Evolutionary conservation across 2,113 vertebrate species (phyloP), one percentile per base, ranked within the genome.

Genomic region (Corythoichthys intestinalis): DNA sequence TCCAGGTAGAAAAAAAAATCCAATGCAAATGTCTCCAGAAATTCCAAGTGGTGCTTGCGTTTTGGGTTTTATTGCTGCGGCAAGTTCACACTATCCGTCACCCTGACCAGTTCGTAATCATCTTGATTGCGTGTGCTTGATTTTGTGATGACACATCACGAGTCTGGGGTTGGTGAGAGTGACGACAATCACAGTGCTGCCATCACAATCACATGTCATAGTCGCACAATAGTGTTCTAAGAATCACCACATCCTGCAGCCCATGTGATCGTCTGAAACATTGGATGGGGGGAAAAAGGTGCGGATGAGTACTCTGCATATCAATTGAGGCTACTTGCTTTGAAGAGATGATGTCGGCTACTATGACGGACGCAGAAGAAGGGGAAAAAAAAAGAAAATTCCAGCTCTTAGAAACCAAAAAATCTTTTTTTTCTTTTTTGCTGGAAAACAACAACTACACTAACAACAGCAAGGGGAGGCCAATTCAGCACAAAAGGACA

Each of bases 151-250:
- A 90, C 84, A 88, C 87, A 90, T 91, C 83, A 90, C 87, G 88
- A 90, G 90, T 92, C 85, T 86, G 87, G 89, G 89, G 89, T 91
- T 88, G 80, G 81, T 84, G 86, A 81, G 81, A 80, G 80, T 83
- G 75, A 85, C 9, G 88, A 87, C 84, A 69, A 82, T 93, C 91
- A 92, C 92, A 93, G 90, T 92, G 91, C 87, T 91, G 80, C 77
- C 87, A 88, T 83, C 59, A 54, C 70, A 10, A 66, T 69, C 46
- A 61, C 62, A 50, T 20, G 37, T 59, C 17, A 12, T 2, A 62
- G 62, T 37, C 54, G 62, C 73, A n/a, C 38, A 37, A 14, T 14
- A 28, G 59, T n/a, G 60, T 20, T 10, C 11, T 15, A 46, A 38
- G 49, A 69, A 70, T 62, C 44, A 37, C 6, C 1, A 46, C 10